Base-by-base conservation (phyloP, 1,140 invertebrate genomes). In the Meloidogyne floridensis region DNA sequence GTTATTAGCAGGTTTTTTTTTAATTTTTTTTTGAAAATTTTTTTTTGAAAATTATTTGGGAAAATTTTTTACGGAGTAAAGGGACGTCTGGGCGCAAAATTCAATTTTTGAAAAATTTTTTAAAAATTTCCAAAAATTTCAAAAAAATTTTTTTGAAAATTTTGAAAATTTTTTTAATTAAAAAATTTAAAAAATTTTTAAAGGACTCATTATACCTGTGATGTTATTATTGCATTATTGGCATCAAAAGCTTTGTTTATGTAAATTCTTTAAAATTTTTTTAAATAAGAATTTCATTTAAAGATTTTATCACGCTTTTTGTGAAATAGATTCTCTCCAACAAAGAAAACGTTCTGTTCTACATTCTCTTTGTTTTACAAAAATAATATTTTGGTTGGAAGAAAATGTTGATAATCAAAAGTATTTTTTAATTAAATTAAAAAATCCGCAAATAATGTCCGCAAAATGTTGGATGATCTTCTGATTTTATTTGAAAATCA, bases 221-320 rank as follows among this genome's bases (percentile, higher is more conserved):
- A 85, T 59, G 79, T 85, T 1, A 73, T 85, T 20, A 88, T 88
- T 81, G 87, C 87, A 8, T 87, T 85, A 75, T 86, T 82, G 72
- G 73, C 87, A 20, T 81, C 89, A 32, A 82, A 74, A 71, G 81
- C 85, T 47, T 82, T 89, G 3, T 89, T 88, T 75, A 81, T 81
- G 87, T 88, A 75, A 76, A 86, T 85, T 75, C 70, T 47, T 75
- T 78, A 15, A 18, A 10, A 20, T 56, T 65, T 47, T 18, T 51
- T 73, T n/a, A 15, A 20, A 65, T 80, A 65, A 47, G 7, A 54
- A 42, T 43, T 65, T 53, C 42, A 70, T 59, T 84, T 87, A 56
- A 80, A 89, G 87, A 47, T 69, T 86, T 15, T 89, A 89, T 69
- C 87, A 89, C 56, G 83, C 88, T 11, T 89, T 85, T 75, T 88